These are phyloP conservation scores for Acheta domesticus DNA, from an alignment of 2,888 invertebrate species.

Conservation along the genomic window DNA sequence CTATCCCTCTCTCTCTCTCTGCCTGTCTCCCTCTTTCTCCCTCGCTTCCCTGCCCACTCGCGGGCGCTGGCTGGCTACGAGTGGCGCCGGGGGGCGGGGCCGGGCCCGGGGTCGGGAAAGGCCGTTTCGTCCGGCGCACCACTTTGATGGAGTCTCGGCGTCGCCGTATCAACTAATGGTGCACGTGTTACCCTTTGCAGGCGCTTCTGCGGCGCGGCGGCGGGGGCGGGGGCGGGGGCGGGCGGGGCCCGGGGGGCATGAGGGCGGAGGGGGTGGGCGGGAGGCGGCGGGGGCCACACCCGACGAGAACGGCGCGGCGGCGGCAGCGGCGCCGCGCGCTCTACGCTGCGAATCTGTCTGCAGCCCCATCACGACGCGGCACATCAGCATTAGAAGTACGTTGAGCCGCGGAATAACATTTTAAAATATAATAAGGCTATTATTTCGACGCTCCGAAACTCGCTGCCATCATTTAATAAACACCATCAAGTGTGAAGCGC, in stretches of 20 bases:
- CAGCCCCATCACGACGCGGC: not conserved
- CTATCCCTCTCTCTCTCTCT: too few species aligned
- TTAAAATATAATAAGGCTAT: constrained; percentile 39
- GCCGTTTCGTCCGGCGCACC: constrained; percentile 1
- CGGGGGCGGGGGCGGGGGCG: too few species aligned
- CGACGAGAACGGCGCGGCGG: too few species aligned
- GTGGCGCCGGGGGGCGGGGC: not conserved
- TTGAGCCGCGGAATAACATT: constrained; percentile 37
- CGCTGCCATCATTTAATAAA: constrained; percentile 37
- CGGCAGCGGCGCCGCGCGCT: too few species aligned
- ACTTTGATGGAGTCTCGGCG: constrained; percentile 26
- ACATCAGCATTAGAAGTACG: constrained; percentile 24
- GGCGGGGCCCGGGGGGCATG: too few species aligned
- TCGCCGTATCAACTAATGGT: constrained; percentile 33
- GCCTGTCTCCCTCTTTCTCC: not conserved
- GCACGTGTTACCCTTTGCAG: constrained; percentile 25
- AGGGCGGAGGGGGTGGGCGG: too few species aligned
- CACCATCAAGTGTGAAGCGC: constrained; percentile 35
- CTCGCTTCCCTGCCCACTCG: not conserved
- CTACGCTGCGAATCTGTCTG: not conserved
- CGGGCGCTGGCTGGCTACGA: not conserved
- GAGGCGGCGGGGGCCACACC: too few species aligned
- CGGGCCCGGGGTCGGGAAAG: not conserved
- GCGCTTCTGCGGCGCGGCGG: not conserved
- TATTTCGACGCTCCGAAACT: constrained; percentile 30